phyloP scores from a whole-genome alignment of 2,888 invertebrate genomes.

The Acanthosepion esculentum region DNA sequence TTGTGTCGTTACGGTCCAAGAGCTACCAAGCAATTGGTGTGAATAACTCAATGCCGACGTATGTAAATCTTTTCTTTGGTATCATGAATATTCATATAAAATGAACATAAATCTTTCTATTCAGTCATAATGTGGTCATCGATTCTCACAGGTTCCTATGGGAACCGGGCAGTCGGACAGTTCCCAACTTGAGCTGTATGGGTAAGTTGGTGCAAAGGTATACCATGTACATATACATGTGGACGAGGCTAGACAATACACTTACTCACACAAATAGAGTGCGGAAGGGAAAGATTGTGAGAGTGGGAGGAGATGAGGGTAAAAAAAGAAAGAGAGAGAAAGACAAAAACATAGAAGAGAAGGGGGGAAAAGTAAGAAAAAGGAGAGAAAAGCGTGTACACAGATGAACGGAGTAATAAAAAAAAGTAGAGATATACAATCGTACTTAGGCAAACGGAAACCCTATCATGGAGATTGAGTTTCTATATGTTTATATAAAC shows the following conservation, averaged over 20 bases:
- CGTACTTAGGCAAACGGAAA: too few relatives aligned
- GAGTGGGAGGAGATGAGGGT: not conserved
- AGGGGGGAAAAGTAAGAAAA: not conserved
- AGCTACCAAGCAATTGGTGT: not conserved
- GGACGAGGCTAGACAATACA: too few relatives aligned
- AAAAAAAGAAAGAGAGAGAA: not conserved
- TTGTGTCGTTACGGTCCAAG: not conserved
- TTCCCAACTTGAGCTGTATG: conserved; percentile 33
- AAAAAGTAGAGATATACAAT: too few relatives aligned
- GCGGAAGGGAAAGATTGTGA: not conserved
- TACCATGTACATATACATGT: too few relatives aligned
- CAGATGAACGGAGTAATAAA: not conserved
- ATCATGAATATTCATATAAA: not conserved
- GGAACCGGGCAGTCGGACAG: not conserved
- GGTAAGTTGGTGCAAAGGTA: not conserved
- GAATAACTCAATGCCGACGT: not conserved
- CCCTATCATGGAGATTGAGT: too few relatives aligned
- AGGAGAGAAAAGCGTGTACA: not conserved
- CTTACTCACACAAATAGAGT: not conserved
- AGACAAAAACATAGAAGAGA: not conserved
- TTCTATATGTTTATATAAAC: too few relatives aligned
- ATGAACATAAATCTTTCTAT: conserved; percentile 17
- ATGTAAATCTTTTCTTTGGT: not conserved
- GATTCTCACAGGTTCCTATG: conserved; percentile 20
- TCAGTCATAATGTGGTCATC: conserved; percentile 18